These are phyloP conservation scores for Otolemur crassicaudatus DNA, from an alignment of 2,797 vertebrate genomes.

Conservation along the genomic window DNA sequence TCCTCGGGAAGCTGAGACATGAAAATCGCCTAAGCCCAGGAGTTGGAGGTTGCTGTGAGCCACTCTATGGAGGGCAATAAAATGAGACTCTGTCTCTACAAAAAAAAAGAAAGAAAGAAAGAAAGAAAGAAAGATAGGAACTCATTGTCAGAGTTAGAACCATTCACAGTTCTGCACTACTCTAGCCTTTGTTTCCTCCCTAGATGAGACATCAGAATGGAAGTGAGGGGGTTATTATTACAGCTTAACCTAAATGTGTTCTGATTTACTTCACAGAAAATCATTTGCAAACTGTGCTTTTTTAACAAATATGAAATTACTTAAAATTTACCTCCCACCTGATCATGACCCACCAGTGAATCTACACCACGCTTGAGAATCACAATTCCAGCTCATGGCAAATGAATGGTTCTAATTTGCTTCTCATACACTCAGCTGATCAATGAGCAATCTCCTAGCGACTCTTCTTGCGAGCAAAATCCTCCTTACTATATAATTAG, in stretches of 20 bases:
- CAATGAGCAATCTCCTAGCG: neutral
- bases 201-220: slow-evolving; percentile 31
- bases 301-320: slow-evolving; percentile 80
- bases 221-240: slow-evolving; percentile 69
- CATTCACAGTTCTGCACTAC: slow-evolving; percentile 10
- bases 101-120: neutral
- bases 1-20: too few species aligned
- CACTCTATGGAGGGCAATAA: too few species aligned
- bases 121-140: neutral
- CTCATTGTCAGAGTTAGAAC: neutral
- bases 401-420: slow-evolving; percentile 67
- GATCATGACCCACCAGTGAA: slow-evolving; percentile 65
- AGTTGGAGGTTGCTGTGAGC: too few species aligned
- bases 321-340: slow-evolving; percentile 63
- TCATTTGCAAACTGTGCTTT: slow-evolving; percentile 78
- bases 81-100: too few species aligned
- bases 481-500: neutral
- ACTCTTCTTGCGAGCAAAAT: neutral
- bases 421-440: neutral
- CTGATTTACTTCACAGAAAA: slow-evolving; percentile 82
- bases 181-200: neutral
- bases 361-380: slow-evolving; percentile 68
- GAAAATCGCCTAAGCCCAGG: too few species aligned
- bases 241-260: slow-evolving; percentile 78
- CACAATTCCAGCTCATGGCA: slow-evolving; percentile 6